Base-by-base conservation (phyloP, 2,113 vertebrate genomes). In the Psittacus erithacus region DNA sequence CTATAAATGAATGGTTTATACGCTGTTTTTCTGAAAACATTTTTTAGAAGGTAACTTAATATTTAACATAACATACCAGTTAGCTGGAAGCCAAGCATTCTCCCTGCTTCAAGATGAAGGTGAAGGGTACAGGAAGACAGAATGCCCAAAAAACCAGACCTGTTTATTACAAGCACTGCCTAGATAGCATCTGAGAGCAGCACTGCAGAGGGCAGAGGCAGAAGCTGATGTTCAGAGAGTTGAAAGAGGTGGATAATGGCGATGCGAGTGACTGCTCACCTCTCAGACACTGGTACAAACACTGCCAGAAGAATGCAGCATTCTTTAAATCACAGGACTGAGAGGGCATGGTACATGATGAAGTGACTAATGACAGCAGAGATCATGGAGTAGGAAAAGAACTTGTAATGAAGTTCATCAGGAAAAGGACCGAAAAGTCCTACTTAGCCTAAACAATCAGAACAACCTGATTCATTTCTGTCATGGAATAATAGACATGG, bases 1-100 rank as follows among this genome's bases (percentile, higher is more conserved):
- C 24, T 93, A 44, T 92, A 92, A 68, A 95, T 53, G 9, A 93
- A 41, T 63, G 76, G 44, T 79, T 93, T 88, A 87, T 8, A 91
- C 22, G 33, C 68, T 49, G 88, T 50, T 62, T 70, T 92, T 95
- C 69, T 96, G 41, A 78, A 88, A 82, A 70, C 13, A 69, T 46
- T 80, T 90, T 70, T 86, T 50, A 82, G 68, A 50, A 76, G 63
- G 94, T 12, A 96, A 79, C 7, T 93, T 95, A 24, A 67, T 80
- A 92, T 86, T 88, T 71, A 91, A 64, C 23, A 84, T 46, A 85
- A 82, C 10, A 17, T 25, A 74, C 7, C 44, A 68, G 69, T 52
- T 80, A 69, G 28, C 65, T 84, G 50, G 44, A 91, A 82, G 55
- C 38, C 52, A 87, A 94, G 35, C 25, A 71, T 16, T 73, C 35